These are phyloP conservation scores for Acrossocheilus fasciatus DNA, from an alignment of 2,797 vertebrate species.

Conservation along the genomic window DNA sequence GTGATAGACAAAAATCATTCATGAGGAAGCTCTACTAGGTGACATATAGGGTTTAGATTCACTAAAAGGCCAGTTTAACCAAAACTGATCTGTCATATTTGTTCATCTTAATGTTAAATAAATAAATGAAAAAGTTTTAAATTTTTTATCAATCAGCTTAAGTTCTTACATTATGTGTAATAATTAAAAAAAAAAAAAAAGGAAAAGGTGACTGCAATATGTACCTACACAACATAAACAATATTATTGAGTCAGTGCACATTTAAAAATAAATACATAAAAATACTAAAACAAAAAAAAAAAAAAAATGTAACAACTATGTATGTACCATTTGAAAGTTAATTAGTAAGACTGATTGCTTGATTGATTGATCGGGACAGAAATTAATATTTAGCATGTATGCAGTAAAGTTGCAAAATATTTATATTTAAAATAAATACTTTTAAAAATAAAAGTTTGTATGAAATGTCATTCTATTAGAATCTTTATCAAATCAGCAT, in stretches of 20 bases:
- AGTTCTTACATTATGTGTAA: not conserved
- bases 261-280: not conserved
- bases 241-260: no score
- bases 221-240: no score
- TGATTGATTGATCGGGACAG: no score
- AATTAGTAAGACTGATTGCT: no score
- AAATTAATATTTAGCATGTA: no score
- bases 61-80: not conserved
- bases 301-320: no score
- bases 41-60: not conserved
- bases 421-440: not conserved
- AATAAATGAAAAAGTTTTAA: not conserved
- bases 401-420: no score
- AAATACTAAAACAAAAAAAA: not conserved
- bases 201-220: not conserved
- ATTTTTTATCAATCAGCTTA: not conserved
- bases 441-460: no score
- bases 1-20: not conserved
- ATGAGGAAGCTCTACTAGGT: not conserved
- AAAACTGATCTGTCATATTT: not conserved
- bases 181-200: no score
- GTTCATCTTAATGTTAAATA: not conserved
- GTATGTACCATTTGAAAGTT: no score
- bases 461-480: no score
- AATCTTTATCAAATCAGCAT: not conserved